These are phyloP conservation scores for Idaea biselata DNA, from an alignment of 2,888 invertebrate genomes.

Conservation along the genomic window DNA sequence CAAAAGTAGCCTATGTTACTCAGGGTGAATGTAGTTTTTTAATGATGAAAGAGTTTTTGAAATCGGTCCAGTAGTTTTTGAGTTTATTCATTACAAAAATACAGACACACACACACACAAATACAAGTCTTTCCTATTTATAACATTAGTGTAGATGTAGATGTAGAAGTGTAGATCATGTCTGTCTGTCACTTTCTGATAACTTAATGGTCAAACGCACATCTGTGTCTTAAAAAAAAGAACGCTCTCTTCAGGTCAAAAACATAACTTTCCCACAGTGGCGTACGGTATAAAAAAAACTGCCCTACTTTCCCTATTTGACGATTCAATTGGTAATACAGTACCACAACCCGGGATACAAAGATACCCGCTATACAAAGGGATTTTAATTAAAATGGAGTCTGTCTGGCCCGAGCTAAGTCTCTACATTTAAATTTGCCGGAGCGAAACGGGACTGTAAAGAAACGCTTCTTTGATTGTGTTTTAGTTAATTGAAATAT, in stretches of 20 bases:
- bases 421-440: conserved; percentile 28
- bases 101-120: too few relatives aligned
- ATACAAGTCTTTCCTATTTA: too few relatives aligned
- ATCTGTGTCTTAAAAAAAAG: neutral
- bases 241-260: conserved; percentile 9
- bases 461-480: neutral
- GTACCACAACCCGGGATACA: conserved; percentile 20
- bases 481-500: neutral
- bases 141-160: too few relatives aligned
- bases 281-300: neutral
- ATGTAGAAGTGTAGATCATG: too few relatives aligned
- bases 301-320: conserved; percentile 16
- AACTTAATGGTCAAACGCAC: too few relatives aligned
- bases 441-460: conserved; percentile 12
- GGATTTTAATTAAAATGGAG: conserved; percentile 31
- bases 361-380: conserved; percentile 28
- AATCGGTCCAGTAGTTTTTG: too few relatives aligned
- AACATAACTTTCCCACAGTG: conserved; percentile 15
- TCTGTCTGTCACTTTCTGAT: too few relatives aligned
- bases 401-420: conserved; percentile 21
- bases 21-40: too few relatives aligned
- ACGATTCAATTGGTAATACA: conserved; percentile 24
- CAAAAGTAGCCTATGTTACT: too few relatives aligned
- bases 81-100: too few relatives aligned
- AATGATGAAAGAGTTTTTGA: too few relatives aligned